Evolutionary conservation across 2,797 vertebrate genomes (phyloP), one percentile per base, ranked within the genome.

Genomic region (Nyctibius grandis): DNA sequence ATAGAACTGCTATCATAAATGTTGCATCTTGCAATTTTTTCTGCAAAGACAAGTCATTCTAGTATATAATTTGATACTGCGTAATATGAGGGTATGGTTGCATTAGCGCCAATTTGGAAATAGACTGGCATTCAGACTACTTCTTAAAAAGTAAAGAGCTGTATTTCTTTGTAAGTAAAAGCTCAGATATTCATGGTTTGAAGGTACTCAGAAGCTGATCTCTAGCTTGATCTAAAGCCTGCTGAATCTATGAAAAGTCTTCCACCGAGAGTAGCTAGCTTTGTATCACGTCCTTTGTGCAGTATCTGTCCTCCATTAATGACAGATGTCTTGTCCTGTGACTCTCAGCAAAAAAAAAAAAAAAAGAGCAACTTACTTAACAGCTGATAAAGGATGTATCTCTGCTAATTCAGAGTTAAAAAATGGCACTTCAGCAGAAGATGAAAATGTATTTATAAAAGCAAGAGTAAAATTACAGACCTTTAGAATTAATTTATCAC

Each of bases 401-500:
- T 67, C 36, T 91, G 28, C 6, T 91, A 90, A 80, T 87, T 75
- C 47, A 74, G 45, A 64, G 33, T 40, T 63, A 50, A 74, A 87
- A 93, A 88, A 44, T 5, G 64, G 0, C 33, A 15, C 18, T 57
- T 74, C 50, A 53, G 26, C 31, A 67, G 42, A 92, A 81, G 29
- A 67, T 60, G 33, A n/a, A 85, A 75, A 91, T 54, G 2, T 42
- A 34, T 86, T 70, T 92, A 53, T 88, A 90, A 95, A 80, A 81
- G 9, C 33, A 81, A 83, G 36, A 74, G 18, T 64, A 53, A 89
- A 92, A 85, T 79, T 45, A 40, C 25, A 68, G 42, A 80, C 59
- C 48, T 84, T 91, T 81, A 22, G 47, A 95, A 67, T 60, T 88
- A 69, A 91, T 88, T 68, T 89, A 89, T 96, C 73, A 45, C 44